phyloP scores from a whole-genome alignment of 2,888 invertebrate species.

The Phragmatobia fuliginosa region DNA sequence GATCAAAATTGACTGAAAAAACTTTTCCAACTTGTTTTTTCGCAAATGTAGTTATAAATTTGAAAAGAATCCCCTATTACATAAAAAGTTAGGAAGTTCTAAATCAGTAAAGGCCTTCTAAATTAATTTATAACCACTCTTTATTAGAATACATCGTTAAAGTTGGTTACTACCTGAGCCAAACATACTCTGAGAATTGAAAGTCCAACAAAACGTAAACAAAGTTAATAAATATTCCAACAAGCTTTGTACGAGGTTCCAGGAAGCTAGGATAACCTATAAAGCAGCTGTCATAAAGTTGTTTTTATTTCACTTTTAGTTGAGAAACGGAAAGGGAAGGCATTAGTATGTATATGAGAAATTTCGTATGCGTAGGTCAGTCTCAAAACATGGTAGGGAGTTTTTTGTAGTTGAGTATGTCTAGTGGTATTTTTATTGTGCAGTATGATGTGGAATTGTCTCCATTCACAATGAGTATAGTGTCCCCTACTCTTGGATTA shows the following conservation, averaged over 20 bases:
- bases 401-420: slow-evolving; percentile 7
- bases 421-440: neutral
- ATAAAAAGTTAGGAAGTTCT: neutral
- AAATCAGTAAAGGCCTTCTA: neutral
- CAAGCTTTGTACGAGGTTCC: slow-evolving; percentile 8
- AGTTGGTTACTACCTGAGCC: neutral
- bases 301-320: slow-evolving; percentile 18
- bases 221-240: slow-evolving; percentile 40
- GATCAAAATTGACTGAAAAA: too few relatives aligned
- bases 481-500: too few relatives aligned
- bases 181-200: slow-evolving; percentile 5
- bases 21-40: neutral
- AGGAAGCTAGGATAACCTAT: slow-evolving; percentile 6
- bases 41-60: neutral
- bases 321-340: slow-evolving; percentile 12
- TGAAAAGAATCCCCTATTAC: neutral
- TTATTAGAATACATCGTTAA: neutral
- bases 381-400: slow-evolving; percentile 5
- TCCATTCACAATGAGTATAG: too few relatives aligned
- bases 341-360: slow-evolving; percentile 16
- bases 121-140: neutral
- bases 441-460: too few relatives aligned
- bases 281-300: slow-evolving; percentile 15
- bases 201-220: slow-evolving; percentile 16
- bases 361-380: slow-evolving; percentile 9